Percentiles rank a stretch among this genome's conserved stretches.
These are phyloP conservation scores for Porites cylindrica DNA, from an alignment of 92 coral and sea anemone genomes.

Conservation along the genomic window DNA sequence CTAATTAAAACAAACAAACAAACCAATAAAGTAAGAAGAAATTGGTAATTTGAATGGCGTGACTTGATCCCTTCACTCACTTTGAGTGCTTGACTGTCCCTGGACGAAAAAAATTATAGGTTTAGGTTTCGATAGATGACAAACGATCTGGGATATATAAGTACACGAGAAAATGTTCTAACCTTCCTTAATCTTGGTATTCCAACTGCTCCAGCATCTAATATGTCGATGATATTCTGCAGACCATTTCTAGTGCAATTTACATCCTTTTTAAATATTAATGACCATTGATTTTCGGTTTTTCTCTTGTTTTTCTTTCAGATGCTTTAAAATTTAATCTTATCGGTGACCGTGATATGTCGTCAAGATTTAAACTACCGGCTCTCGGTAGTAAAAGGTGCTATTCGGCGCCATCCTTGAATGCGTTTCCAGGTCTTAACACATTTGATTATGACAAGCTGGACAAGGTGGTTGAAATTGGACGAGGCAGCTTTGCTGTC, in stretches of 20 bases:
- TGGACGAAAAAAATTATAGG: background rate
- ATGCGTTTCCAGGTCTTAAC: no score
- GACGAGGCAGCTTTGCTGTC: no score
- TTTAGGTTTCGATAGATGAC: no score
- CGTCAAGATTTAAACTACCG: no score
- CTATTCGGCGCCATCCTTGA: no score
- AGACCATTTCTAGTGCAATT: background rate
- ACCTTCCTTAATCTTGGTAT: background rate
- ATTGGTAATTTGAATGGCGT: background rate
- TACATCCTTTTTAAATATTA: background rate
- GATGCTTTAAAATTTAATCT: background rate
- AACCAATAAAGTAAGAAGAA: background rate
- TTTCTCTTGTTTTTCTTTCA: background rate
- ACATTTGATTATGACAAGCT: no score
- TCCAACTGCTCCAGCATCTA: background rate
- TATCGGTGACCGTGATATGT: background rate
- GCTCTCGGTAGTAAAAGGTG: no score
- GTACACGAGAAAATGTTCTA: background rate
- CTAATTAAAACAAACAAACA: background rate
- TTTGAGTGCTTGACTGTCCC: background rate
- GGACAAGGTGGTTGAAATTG: no score
- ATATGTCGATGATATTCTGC: background rate
- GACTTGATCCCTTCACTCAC: background rate
- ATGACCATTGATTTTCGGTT: background rate
- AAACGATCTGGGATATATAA: background rate